These are phyloP conservation scores for Andrena hattorfiana DNA, from an alignment of 2,888 invertebrate genomes.

Conservation along the genomic window DNA sequence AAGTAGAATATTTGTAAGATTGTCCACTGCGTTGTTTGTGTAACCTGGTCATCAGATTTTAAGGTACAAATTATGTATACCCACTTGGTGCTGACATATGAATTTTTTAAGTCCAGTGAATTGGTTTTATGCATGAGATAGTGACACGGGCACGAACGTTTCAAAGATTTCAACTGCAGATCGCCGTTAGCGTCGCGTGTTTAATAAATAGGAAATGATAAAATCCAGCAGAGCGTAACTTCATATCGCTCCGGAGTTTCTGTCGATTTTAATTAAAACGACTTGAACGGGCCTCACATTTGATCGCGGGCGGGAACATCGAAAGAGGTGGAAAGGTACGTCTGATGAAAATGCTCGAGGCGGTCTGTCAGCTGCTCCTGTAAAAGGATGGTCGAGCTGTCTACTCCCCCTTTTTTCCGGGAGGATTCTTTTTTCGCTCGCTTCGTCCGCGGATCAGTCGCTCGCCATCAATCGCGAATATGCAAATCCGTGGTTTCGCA, in stretches of 20 bases:
- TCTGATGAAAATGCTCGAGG: slow-evolving; percentile 61
- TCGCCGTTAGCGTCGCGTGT: background rate
- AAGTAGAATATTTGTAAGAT: too few species aligned
- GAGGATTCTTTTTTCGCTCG: background rate
- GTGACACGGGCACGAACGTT: background rate
- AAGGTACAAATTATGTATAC: too few species aligned
- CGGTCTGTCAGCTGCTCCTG: slow-evolving; percentile 44
- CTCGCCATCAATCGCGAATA: slow-evolving; percentile 9
- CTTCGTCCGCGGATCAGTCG: slow-evolving; percentile 26
- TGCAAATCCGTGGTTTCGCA: background rate
- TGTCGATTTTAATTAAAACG: slow-evolving; percentile 54
- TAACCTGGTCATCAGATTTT: too few species aligned
- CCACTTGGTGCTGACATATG: too few species aligned
- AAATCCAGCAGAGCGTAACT: background rate
- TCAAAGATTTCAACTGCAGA: background rate
- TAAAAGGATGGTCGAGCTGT: slow-evolving; percentile 42
- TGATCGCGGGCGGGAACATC: slow-evolving; percentile 38
- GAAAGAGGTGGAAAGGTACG: slow-evolving; percentile 33
- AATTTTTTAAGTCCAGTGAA: background rate
- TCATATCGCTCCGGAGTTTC: slow-evolving; percentile 17
- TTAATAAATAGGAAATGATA: slow-evolving; percentile 6
- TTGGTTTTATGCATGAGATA: background rate
- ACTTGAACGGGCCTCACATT: slow-evolving; percentile 32
- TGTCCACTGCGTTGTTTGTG: too few species aligned
- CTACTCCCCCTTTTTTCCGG: slow-evolving; percentile 19